Evolutionary conservation across 1,140 invertebrate species (phyloP), one percentile per base, ranked within the genome.

Genomic region (Drosophila sturtevanti): DNA sequence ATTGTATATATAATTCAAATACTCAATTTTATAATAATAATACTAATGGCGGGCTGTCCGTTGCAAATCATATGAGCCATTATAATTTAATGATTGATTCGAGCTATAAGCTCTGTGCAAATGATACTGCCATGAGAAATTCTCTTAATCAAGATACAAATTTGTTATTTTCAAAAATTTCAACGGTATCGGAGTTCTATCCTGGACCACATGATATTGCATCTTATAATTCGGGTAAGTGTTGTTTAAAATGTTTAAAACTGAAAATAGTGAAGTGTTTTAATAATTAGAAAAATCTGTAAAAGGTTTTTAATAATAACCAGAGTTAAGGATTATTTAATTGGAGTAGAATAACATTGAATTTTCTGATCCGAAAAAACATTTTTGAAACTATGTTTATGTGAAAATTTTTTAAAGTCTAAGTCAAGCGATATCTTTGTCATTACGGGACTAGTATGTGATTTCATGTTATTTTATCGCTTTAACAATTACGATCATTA

Each of bases 51-150:
- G 68, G 71, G 63, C 61, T 87, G 0, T 67, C 79, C 3, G 79
- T 81, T 7, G 75, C 72, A 3, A 86, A 89, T 60, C 82, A 89
- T 55, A 86, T 86, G 76, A 79, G 70, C 55, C 81, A 86, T 44
- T 86, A 82, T 58, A 86, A 86, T 68, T 58, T 86, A 35, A 77
- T 86, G 69, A 81, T 86, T 44, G 82, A 86, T 37, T 82, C 82
- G 37, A 77, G 67, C 24, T 86, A 82, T 52, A 86, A 87, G 61
- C 54, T 86, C 37, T 73, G 84, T 69, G 71, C 79, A 6, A 89
- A 89, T 63, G 82, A 86, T n/a, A 66, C 68, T 48, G 84, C 73
- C 4, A 89, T 89, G 11, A 59, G 82, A 27, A 75, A 74, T 63
- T 77, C 82, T 4, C 44, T 86, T 9, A 89, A 68, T 37, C 84